These are phyloP conservation scores for Notocelia uddmanniana DNA, from an alignment of 2,888 invertebrate genomes.

Conservation along the genomic window DNA sequence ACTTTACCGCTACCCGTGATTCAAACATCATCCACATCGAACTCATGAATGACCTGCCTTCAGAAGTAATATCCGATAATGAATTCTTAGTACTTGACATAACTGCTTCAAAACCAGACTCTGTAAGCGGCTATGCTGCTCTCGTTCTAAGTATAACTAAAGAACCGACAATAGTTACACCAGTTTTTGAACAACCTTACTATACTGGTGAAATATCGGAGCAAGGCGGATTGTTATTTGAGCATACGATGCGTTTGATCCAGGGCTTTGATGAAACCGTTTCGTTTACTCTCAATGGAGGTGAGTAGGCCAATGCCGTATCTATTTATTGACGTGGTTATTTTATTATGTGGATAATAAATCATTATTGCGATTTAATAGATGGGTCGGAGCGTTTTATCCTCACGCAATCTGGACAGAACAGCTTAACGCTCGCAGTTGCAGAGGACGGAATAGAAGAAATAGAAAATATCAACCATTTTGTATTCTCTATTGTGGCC, in stretches of 20 bases:
- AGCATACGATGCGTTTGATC: constrained; percentile 52
- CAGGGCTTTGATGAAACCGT: constrained; percentile 57
- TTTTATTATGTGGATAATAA: constrained; percentile 5
- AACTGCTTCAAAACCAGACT: constrained; percentile 48
- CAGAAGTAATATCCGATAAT: constrained; percentile 28
- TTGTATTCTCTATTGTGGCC: constrained; percentile 54
- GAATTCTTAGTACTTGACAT: constrained; percentile 49
- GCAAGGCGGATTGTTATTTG: constrained; percentile 53
- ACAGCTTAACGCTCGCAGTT: constrained; percentile 47
- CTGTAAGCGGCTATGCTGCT: constrained; percentile 49
- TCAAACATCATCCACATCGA: constrained; percentile 17
- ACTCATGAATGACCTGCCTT: constrained; percentile 21
- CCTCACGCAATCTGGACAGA: constrained; percentile 47
- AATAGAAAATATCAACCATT: constrained; percentile 47
- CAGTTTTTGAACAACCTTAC: constrained; percentile 54
- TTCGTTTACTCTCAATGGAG: constrained; percentile 55
- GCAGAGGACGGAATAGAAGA: constrained; percentile 42
- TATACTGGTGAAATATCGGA: constrained; percentile 56
- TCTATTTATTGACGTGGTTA: constrained; percentile 18
- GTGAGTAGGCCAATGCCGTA: constrained; percentile 50
- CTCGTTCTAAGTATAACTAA: constrained; percentile 49
- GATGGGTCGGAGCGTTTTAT: constrained; percentile 54
- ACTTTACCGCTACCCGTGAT: constrained; percentile 23
- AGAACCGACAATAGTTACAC: constrained; percentile 44
- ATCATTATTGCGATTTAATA: constrained; percentile 47